These are phyloP conservation scores for Parascotia fuliginaria DNA, from an alignment of 2,888 invertebrate species.

Conservation along the genomic window DNA sequence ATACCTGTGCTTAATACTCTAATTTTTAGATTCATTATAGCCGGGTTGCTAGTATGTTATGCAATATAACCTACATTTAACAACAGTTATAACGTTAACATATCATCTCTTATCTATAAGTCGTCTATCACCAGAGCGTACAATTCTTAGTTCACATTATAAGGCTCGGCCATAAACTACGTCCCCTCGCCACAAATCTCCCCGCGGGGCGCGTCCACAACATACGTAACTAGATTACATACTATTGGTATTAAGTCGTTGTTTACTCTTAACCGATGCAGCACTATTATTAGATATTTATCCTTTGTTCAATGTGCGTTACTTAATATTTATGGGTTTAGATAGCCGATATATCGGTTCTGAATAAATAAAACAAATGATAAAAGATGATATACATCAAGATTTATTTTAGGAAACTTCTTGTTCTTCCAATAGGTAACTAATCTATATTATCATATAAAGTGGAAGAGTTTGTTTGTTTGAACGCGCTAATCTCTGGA, in stretches of 20 bases:
- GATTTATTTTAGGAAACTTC: too few species aligned
- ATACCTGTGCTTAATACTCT: too few species aligned
- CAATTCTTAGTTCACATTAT: constrained; percentile 12
- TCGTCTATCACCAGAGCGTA: not conserved
- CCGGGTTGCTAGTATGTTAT: too few species aligned
- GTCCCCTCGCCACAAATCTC: constrained; percentile 42
- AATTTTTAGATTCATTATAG: too few species aligned
- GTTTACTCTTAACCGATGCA: constrained; percentile 36
- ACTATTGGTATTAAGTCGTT: constrained; percentile 24
- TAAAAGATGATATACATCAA: too few species aligned
- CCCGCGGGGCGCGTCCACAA: constrained; percentile 29
- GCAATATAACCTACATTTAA: too few species aligned
- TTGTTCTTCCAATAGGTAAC: too few species aligned
- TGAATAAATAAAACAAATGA: too few species aligned
- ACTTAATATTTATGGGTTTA: constrained; percentile 12
- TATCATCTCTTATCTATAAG: not conserved
- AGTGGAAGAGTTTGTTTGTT: too few species aligned
- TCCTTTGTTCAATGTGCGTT: constrained; percentile 4
- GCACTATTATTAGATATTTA: constrained; percentile 31
- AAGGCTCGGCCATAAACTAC: constrained; percentile 26
- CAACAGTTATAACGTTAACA: too few species aligned
- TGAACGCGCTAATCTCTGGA: too few species aligned
- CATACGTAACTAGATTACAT: constrained; percentile 46
- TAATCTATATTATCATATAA: too few species aligned
- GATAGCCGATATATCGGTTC: constrained; percentile 4